Evolutionary conservation across 2,888 invertebrate genomes (phyloP).

Genomic region (Clusia tigrina): DNA sequence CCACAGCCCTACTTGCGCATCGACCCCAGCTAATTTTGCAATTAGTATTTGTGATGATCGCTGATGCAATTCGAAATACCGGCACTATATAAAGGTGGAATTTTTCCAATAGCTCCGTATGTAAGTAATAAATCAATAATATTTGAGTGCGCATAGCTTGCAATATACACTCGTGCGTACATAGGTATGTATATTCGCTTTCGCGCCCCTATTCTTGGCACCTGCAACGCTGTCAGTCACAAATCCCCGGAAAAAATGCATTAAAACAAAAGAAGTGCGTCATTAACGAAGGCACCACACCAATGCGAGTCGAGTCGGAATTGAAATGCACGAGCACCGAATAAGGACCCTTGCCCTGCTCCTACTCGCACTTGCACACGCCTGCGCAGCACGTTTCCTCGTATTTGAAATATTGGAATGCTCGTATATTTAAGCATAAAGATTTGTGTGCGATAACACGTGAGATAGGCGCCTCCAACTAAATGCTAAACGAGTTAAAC

Average conservation of each 20-base stretch:
- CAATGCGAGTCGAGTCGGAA: neutral
- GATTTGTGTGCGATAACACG: constrained; percentile 35
- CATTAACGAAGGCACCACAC: neutral
- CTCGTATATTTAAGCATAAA: constrained; percentile 35
- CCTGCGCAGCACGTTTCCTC: too few species aligned
- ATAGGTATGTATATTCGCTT: too few species aligned
- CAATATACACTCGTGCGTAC: too few species aligned
- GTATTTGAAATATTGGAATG: too few species aligned
- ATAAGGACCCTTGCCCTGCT: neutral
- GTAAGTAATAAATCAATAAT: too few species aligned
- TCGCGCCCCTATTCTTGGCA: neutral
- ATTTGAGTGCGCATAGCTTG: too few species aligned
- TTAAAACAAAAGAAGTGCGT: constrained; percentile 5
- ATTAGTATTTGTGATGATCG: too few species aligned
- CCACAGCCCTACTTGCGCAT: too few species aligned
- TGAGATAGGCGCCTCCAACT: constrained; percentile 57
- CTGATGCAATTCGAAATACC: too few species aligned
- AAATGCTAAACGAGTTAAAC: constrained; percentile 60
- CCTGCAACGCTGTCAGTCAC: neutral
- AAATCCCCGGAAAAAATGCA: neutral
- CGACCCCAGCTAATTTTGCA: too few species aligned
- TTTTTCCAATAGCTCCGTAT: too few species aligned
- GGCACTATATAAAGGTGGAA: too few species aligned
- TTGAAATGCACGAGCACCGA: neutral
- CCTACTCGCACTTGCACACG: neutral